phyloP scores from a whole-genome alignment of 1,140 invertebrate species.

The Pemphigus obesinymphae region DNA sequence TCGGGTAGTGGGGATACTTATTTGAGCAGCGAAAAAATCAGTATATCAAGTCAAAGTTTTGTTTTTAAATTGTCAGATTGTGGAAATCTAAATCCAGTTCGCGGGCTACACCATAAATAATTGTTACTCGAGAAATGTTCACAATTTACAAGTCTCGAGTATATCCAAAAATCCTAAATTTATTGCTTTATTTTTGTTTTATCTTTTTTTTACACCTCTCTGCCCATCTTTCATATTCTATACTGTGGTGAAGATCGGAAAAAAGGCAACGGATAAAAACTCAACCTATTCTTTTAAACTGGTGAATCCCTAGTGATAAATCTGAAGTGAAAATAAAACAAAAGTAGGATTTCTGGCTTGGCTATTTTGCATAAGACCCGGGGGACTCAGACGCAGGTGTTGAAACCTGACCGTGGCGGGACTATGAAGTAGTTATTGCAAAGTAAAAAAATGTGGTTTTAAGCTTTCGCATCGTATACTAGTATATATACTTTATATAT shows the following conservation, averaged over 20 bases:
- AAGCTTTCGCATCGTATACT: not conserved
- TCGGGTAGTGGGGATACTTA: not conserved
- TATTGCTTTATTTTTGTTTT: conserved; percentile 7
- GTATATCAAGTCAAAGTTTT: not conserved
- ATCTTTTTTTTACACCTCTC: not conserved
- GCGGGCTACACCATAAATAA: conserved; percentile 11
- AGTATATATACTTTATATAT: not conserved
- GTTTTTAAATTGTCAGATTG: conserved; percentile 21
- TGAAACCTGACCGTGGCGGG: conserved; percentile 8
- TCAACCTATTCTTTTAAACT: conserved; percentile 22
- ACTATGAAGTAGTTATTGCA: conserved; percentile 23
- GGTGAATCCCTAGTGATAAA: conserved; percentile 21
- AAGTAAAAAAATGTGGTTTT: conserved; percentile 9
- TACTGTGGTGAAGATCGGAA: not conserved
- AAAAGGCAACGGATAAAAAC: conserved; percentile 33
- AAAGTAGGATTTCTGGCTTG: conserved; percentile 28
- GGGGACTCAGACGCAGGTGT: conserved; percentile 24
- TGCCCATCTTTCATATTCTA: not conserved
- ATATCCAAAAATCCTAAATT: conserved; percentile 37
- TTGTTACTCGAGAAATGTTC: conserved; percentile 15
- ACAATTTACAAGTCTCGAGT: conserved; percentile 25
- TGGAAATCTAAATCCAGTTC: conserved; percentile 16
- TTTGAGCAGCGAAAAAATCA: not conserved
- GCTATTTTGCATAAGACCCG: conserved; percentile 33
- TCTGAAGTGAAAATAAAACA: conserved; percentile 36